These are phyloP conservation scores for Paramormyrops hopkinsi DNA, from an alignment of 2,797 vertebrate species.

Conservation along the genomic window DNA sequence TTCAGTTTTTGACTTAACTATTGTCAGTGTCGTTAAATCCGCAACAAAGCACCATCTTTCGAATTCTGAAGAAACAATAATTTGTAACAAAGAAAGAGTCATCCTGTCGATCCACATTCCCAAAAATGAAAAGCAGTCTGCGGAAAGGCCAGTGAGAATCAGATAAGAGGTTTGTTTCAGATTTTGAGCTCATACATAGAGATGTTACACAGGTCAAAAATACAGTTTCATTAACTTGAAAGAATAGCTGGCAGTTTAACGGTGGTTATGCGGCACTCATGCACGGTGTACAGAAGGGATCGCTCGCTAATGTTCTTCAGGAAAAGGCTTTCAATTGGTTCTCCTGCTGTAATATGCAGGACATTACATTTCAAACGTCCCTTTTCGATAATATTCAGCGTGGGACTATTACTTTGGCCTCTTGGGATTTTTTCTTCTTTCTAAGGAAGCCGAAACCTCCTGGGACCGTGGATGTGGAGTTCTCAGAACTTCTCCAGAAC, in stretches of 20 bases:
- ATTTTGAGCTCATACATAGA: background rate
- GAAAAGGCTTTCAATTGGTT: background rate
- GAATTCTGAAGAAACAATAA: background rate
- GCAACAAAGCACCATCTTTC: background rate
- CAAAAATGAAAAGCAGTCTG: background rate
- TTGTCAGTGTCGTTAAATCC: background rate
- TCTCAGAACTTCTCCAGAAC: background rate
- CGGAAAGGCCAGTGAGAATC: background rate
- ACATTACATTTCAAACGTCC: background rate
- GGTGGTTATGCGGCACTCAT: background rate
- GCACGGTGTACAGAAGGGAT: background rate
- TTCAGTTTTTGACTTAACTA: background rate
- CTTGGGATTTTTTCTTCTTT: background rate
- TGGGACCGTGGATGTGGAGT: background rate
- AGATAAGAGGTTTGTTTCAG: background rate
- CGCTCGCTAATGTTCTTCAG: background rate
- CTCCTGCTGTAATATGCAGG: background rate
- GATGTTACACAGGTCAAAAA: background rate
- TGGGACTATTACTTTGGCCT: background rate
- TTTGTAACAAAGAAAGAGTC: background rate
- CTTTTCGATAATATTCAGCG: background rate
- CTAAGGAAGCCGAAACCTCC: background rate
- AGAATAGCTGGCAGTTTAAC: background rate
- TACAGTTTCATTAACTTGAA: background rate
- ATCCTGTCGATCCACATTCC: background rate